These are phyloP conservation scores for Vulpes vulpes DNA, from an alignment of 2,113 vertebrate genomes.

Conservation along the genomic window DNA sequence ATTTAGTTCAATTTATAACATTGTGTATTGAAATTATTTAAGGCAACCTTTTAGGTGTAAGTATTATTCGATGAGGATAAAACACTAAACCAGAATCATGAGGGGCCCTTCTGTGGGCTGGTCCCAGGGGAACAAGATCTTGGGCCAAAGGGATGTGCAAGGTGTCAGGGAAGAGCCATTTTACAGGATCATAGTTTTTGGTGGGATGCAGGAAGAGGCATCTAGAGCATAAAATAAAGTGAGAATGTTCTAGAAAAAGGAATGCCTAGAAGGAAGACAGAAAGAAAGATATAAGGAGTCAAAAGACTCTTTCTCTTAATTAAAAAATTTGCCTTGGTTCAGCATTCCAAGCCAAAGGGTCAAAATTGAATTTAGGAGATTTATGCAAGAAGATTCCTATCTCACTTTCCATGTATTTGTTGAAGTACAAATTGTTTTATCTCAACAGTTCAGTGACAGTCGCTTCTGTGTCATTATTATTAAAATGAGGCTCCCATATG, in stretches of 20 bases:
- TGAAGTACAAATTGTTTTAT: neutral
- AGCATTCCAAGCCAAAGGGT: neutral
- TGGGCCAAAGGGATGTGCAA: neutral
- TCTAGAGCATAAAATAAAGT: neutral
- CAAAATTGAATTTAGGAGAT: neutral
- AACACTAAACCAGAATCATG: neutral
- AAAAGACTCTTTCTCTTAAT: slow-evolving; percentile 21
- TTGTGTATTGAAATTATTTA: neutral
- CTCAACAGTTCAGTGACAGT: neutral
- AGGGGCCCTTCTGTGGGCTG: neutral
- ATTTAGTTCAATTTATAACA: neutral
- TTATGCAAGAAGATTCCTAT: neutral
- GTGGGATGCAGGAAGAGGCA: neutral
- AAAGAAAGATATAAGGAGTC: neutral
- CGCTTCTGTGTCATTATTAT: neutral
- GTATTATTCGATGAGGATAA: neutral
- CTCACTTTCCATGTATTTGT: neutral
- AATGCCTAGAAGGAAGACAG: neutral
- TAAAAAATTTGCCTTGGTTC: neutral
- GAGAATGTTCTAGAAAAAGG: slow-evolving; percentile 47
- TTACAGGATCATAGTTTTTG: neutral
- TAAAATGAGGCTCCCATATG: slow-evolving; percentile 34
- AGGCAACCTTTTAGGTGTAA: neutral
- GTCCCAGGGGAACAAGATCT: neutral
- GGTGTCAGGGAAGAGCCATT: neutral